Evolutionary conservation across 1,140 invertebrate species (phyloP), one percentile per base, ranked within the genome.

Genomic region (Trichomalopsis sarcophagae): DNA sequence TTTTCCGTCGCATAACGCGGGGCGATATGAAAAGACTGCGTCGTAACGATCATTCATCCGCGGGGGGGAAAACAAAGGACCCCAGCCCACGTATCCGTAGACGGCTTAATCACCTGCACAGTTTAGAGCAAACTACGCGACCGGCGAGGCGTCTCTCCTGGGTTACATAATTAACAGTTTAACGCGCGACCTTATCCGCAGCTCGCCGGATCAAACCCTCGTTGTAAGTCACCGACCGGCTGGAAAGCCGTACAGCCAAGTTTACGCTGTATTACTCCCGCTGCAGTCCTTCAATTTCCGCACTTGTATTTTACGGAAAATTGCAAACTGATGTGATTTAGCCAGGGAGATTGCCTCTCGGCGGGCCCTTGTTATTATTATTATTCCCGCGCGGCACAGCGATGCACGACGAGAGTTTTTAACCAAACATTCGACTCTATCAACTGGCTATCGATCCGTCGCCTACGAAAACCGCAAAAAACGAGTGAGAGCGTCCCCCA

Each of bases 241-340:
- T 44, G 11, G 44, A 21, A 68, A n/a, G 17, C 78, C 33, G 10
- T 47, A 27, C 27, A 69, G 23, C 27, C 62, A 55, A 40, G 55
- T 69, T 69, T 23, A 21, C 74, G 36, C 13, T 44, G 10, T 44
- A 44, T 69, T 80, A 80, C 62, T 80, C 23, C 6, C n/a, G 3
- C 36, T 36, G 10, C 11, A 69, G 62, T 69, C 62, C 55, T 77
- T 84, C 75, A 78, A 44, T 84, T 73, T 71, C 76, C 76, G 44
- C 21, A 55, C 40, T 71, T 55, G 36, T 55, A 80, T 75, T 75
- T 80, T 47, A 11, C 69, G 68, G 77, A 40, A 74, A 74, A 85
- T 81, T 85, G 71, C 47, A 69, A 76, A 44, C 78, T 68, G 27
- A 81, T 85, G 69, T 44, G 78, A 81, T 81, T 81, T 68, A 85